Evolutionary conservation across 2,113 vertebrate genomes (phyloP).

Genomic region (Cebidichthys violaceus): DNA sequence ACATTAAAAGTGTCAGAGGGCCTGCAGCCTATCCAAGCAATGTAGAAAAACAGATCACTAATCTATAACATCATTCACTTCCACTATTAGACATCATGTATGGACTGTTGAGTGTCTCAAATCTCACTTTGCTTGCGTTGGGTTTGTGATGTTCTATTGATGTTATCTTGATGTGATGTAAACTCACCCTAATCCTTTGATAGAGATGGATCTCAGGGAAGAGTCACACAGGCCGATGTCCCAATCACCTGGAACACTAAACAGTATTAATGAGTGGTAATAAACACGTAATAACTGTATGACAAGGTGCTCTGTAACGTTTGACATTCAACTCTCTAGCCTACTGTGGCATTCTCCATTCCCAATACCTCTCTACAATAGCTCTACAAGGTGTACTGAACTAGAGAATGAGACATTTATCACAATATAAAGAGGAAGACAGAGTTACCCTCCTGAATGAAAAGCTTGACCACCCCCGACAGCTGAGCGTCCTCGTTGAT

Average conservation of each 20-base stretch:
- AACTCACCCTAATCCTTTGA: constrained; percentile 89
- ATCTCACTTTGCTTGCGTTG: not conserved
- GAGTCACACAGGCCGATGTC: constrained; percentile 83
- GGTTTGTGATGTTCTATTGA: not conserved
- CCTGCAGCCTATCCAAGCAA: not conserved
- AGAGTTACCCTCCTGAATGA: constrained; percentile 86
- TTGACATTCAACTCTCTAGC: not conserved
- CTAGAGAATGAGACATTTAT: not conserved
- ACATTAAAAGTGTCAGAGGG: not conserved
- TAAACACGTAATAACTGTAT: not conserved
- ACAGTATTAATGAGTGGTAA: not conserved
- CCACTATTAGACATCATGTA: not conserved
- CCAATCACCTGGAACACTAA: constrained; percentile 82
- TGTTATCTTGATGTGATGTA: not conserved
- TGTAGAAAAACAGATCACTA: not conserved
- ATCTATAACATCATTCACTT: not conserved
- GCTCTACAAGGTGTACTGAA: not conserved
- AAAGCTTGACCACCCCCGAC: constrained; percentile 88
- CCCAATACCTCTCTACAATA: too few relatives aligned
- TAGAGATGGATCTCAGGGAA: constrained; percentile 78
- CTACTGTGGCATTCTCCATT: not conserved
- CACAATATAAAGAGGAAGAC: not conserved
- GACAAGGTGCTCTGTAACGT: not conserved
- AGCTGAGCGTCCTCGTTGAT: constrained; percentile 91
- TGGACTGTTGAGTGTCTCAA: not conserved